Conservation (phyloP, 2,888 invertebrate species). For the Glyphotaelius pellucidus region DNA sequence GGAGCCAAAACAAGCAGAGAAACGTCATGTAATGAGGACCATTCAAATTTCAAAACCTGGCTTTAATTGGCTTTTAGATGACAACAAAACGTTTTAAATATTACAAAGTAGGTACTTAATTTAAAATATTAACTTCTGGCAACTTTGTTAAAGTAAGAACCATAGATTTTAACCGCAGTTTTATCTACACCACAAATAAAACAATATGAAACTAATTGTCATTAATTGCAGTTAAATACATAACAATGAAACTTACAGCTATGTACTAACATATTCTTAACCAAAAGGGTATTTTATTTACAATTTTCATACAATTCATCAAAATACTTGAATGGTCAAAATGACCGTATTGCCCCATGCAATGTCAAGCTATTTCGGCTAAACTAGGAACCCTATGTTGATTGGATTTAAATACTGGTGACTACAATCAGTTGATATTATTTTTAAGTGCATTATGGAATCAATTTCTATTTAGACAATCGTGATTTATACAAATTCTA, state of each 20-base stretch:
- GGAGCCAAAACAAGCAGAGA: background rate
- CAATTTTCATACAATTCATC: background rate
- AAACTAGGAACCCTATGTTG: background rate
- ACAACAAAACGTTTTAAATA: too few species aligned
- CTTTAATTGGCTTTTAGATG: too few species aligned
- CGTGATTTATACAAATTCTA: background rate
- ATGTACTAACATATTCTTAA: background rate
- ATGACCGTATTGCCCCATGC: background rate
- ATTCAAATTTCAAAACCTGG: too few species aligned
- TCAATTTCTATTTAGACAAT: background rate
- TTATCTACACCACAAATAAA: background rate
- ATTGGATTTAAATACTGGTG: background rate
- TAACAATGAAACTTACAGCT: background rate
- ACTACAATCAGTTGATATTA: constrained; percentile 11
- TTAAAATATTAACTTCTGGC: background rate
- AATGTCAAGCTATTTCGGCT: background rate
- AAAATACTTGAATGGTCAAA: background rate
- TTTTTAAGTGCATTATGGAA: background rate
- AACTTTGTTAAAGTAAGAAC: background rate
- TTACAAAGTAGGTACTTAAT: background rate
- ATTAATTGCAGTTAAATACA: background rate
- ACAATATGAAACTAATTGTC: background rate
- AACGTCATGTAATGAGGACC: background rate
- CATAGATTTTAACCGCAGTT: background rate
- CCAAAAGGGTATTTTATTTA: constrained; percentile 11